These are phyloP conservation scores for Aurelia aurita DNA, from an alignment of 30 jellyfish, hydroid and myxozoan genomes.

Conservation along the genomic window DNA sequence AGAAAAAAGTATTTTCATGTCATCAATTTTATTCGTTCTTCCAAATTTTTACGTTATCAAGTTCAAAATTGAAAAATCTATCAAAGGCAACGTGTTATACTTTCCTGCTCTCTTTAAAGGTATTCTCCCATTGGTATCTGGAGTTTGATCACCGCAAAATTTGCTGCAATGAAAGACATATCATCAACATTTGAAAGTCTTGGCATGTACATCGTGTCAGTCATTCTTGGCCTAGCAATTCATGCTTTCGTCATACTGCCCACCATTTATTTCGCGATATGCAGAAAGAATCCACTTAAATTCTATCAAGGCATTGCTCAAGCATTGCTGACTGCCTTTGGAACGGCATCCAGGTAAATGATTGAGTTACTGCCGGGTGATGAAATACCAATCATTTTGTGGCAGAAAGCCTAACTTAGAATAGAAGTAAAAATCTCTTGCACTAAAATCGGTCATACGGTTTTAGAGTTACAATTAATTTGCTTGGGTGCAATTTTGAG, in stretches of 20 bases:
- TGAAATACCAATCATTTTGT: too few species aligned
- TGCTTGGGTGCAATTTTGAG: too few species aligned
- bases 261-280: constrained; percentile 56
- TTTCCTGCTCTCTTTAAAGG: constrained; percentile 10
- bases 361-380: too few species aligned
- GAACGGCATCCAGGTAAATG: constrained; percentile 79
- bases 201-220: constrained; percentile 93
- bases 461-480: too few species aligned
- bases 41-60: neutral
- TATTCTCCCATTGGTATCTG: constrained; percentile 98
- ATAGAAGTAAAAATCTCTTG: too few species aligned
- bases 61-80: too few species aligned
- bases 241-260: constrained; percentile 88
- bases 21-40: too few species aligned
- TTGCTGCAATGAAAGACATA: constrained; percentile 90
- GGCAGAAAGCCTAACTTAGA: too few species aligned
- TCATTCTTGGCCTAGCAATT: constrained; percentile 86
- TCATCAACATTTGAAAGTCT: constrained; percentile 84
- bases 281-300: constrained; percentile 79
- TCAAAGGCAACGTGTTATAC: neutral
- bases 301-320: constrained; percentile 77
- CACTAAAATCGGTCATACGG: too few species aligned
- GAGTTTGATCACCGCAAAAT: constrained; percentile 89
- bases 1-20: too few species aligned
- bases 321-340: constrained; percentile 88